A percentile compares a stretch with the other conserved stretches of the same genome.
Conservation (phyloP, 2,113 vertebrate genomes). For the Plecotus auritus region DNA sequence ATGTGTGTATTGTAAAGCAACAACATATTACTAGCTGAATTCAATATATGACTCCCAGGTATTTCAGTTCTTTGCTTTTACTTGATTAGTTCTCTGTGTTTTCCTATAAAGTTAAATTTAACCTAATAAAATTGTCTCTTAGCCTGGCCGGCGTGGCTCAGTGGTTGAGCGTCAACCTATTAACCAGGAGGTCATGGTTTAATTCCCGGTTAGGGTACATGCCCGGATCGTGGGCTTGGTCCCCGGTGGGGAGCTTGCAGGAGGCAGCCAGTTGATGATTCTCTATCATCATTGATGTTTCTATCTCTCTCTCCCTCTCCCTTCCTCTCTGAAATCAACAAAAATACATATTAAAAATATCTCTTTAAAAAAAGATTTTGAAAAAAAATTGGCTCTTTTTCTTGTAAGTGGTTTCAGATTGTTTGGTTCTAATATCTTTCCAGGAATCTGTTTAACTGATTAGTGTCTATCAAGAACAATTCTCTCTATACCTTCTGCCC, state of each 20-base stretch:
- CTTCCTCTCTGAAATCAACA: no score
- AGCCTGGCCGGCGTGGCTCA: no score
- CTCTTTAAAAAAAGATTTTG: no score
- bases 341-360: no score
- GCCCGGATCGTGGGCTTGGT: no score
- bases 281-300: no score
- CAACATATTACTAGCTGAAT: slow-evolving; percentile 3
- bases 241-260: no score
- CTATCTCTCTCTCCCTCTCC: no score
- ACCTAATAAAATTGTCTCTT: slow-evolving; percentile 8
- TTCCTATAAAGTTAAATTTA: slow-evolving; percentile 22
- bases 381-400: neutral
- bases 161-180: no score
- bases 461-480: neutral
- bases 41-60: neutral
- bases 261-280: no score
- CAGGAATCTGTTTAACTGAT: slow-evolving; percentile 11
- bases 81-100: slow-evolving; percentile 20
- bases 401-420: neutral
- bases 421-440: neutral
- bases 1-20: slow-evolving; percentile 21
- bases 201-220: no score
- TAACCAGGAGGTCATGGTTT: no score
- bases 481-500: neutral
- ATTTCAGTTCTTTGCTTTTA: slow-evolving; percentile 28